Evolutionary conservation across 2,888 invertebrate genomes (phyloP), one percentile per base, ranked within the genome.

Genomic region (Drosophila rubida): DNA sequence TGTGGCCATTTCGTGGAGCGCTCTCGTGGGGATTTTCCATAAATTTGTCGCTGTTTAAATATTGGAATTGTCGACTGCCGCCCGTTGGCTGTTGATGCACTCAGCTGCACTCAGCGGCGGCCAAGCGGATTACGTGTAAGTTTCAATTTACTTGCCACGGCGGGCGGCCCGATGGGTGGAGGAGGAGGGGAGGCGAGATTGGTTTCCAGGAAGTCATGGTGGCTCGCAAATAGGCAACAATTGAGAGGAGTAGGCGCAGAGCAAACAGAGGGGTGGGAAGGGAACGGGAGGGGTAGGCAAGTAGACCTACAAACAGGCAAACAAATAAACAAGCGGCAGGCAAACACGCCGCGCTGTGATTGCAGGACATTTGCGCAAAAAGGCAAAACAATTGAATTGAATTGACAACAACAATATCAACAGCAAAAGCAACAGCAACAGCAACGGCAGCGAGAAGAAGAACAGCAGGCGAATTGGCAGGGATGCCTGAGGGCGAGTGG

Each of bases 341-440:
- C 75, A 84, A 69, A 80, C 78, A 84, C 54, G 62, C 72, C 69
- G 69, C 64, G 82, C 70, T 70, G 85, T 87, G 82, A 82, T 82
- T 82, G 87, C 85, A 74, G 84, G 67, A 74, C 80, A 81, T 81
- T 81, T 81, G 87, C 75, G 75, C 85, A 81, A 87, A 87, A 87
- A 82, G 85, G 85, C 82, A 87, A 82, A 82, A 82, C 88, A 82
- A 82, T 82, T 53, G 53, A 53, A 42, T 78, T 78, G 73, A 66
- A 78, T 85, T 81, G 81, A 84, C 87, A 84, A 78, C 71, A 81
- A 62, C 71, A 65, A 64, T 59, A 61, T 46, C 48, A 37, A n/a
- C 42, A 39, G 39, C 35, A 3, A 4, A 8, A 7, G 13, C 22
- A 42, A 11, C 16, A 25, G 73, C 86, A 79, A 71, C 70, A 80